Conservation (phyloP, 2,888 invertebrate genomes). For the Conchocele bisecta region DNA sequence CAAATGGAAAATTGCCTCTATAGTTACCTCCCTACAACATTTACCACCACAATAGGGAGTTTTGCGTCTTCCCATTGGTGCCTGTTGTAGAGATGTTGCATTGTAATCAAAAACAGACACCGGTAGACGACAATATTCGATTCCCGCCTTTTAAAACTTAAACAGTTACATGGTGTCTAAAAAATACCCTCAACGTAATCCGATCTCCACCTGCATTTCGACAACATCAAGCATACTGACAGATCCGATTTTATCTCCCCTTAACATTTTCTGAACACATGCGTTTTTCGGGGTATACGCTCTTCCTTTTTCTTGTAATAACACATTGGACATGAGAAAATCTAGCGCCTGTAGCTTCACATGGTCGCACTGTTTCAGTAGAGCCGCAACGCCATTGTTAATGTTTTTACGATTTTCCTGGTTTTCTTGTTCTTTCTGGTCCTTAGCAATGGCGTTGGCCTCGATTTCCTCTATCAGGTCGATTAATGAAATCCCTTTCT, state of each 20-base stretch:
- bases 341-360: slow-evolving; percentile 56
- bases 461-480: slow-evolving; percentile 58
- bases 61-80: too few relatives aligned
- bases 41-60: too few relatives aligned
- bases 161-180: too few relatives aligned
- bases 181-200: slow-evolving; percentile 34
- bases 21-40: too few relatives aligned
- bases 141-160: too few relatives aligned
- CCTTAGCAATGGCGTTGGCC: slow-evolving; percentile 30
- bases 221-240: slow-evolving; percentile 53
- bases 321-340: slow-evolving; percentile 52
- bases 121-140: too few relatives aligned
- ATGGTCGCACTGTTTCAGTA: slow-evolving; percentile 53
- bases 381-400: slow-evolving; percentile 34
- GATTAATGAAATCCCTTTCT: slow-evolving; percentile 42
- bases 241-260: slow-evolving; percentile 50
- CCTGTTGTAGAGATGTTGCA: too few relatives aligned
- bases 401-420: slow-evolving; percentile 23
- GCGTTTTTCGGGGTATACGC: slow-evolving; percentile 43
- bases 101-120: too few relatives aligned
- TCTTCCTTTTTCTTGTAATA: slow-evolving; percentile 42
- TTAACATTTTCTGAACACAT: slow-evolving; percentile 53
- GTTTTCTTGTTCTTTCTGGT: slow-evolving; percentile 28
- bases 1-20: too few relatives aligned
- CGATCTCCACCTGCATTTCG: slow-evolving; percentile 58